Conservation (phyloP, 2,888 invertebrate species). For the Ganaspis brasiliensis region DNA sequence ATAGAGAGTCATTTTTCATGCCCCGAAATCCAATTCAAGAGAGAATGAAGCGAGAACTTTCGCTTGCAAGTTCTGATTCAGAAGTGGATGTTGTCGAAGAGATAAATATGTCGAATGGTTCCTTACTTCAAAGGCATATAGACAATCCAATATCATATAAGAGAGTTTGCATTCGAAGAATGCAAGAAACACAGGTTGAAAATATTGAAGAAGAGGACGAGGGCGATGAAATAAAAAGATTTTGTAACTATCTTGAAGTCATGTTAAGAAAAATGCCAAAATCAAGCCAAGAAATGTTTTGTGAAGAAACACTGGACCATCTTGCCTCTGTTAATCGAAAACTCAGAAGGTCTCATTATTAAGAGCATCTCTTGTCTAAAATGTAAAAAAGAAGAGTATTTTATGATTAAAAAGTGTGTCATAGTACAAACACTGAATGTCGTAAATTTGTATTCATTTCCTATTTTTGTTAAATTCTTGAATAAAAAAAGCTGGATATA, state of each 20-base stretch:
- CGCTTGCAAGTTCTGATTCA: neutral
- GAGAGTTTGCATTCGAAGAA: slow-evolving; percentile 28
- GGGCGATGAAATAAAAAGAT: slow-evolving; percentile 19
- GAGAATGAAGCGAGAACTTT: neutral
- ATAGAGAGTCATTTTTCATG: neutral
- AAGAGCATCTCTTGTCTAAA: neutral
- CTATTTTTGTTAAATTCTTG: no score
- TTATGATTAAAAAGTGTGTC: neutral
- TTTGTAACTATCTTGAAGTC: slow-evolving; percentile 29
- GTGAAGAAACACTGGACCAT: slow-evolving; percentile 29
- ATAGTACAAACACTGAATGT: neutral
- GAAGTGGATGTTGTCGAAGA: slow-evolving; percentile 30
- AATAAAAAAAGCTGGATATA: no score
- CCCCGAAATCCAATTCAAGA: neutral
- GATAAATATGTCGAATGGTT: slow-evolving; percentile 23
- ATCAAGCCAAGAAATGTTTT: slow-evolving; percentile 19
- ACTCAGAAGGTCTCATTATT: slow-evolving; percentile 17
- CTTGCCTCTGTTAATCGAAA: slow-evolving; percentile 25
- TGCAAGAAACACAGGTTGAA: slow-evolving; percentile 16
- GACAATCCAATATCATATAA: slow-evolving; percentile 27
- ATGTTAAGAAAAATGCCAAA: slow-evolving; percentile 39
- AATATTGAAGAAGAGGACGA: slow-evolving; percentile 23
- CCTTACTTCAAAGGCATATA: neutral
- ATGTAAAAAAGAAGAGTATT: slow-evolving; percentile 1
- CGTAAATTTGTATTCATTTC: no score